Conservation (phyloP, 2,888 invertebrate species). For the Galerucella nymphaeae region DNA sequence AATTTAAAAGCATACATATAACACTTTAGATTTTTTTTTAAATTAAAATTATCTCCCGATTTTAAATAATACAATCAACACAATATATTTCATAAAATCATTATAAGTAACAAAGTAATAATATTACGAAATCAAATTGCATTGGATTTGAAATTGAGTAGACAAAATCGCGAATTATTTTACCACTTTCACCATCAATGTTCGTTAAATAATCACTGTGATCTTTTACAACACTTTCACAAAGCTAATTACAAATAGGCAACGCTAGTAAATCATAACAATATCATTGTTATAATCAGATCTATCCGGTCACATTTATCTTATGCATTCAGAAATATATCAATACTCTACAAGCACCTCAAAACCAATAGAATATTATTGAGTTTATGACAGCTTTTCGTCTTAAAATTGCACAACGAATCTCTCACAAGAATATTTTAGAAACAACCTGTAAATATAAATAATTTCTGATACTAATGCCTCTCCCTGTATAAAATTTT, state of each 20-base stretch:
- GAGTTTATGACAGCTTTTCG: too few relatives aligned
- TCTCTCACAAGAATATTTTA: too few relatives aligned
- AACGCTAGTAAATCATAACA: slow-evolving; percentile 1
- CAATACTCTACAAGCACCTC: not conserved
- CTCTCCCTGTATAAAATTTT: too few relatives aligned
- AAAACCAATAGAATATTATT: too few relatives aligned
- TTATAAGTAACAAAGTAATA: not conserved
- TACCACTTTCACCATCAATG: slow-evolving; percentile 2
- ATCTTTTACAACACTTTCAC: not conserved
- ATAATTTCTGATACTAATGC: too few relatives aligned
- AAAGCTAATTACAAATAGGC: not conserved
- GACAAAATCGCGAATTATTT: not conserved
- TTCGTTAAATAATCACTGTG: not conserved
- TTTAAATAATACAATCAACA: not conserved
- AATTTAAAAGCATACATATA: too few relatives aligned
- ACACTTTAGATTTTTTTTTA: too few relatives aligned
- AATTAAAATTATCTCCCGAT: too few relatives aligned
- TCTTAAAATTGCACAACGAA: too few relatives aligned
- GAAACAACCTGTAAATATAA: too few relatives aligned
- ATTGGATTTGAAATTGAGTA: not conserved
- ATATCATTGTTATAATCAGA: not conserved
- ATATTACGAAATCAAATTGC: slow-evolving; percentile 1
- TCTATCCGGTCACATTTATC: not conserved
- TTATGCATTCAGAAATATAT: not conserved
- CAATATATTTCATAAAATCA: not conserved